Evolutionary conservation across 2,888 invertebrate species (phyloP), one percentile per base, ranked within the genome.

Genomic region (Chaetoderma sp.): DNA sequence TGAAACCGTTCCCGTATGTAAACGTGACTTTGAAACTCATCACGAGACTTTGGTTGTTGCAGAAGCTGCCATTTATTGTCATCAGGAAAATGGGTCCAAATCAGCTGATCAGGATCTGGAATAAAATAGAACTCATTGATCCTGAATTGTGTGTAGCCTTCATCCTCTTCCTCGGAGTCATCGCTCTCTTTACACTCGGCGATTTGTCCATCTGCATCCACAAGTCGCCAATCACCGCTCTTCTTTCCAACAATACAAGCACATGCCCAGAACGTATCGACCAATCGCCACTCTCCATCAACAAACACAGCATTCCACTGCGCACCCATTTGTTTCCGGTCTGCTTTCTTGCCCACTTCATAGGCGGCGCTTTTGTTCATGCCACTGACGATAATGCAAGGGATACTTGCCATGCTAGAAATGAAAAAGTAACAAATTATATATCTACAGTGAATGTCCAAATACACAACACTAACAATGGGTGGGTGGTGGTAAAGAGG

Each of bases 281-380:
- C 56, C 60, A 83, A 78, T 16, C 82, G 73, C 85, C 84, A 84
- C 45, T 80, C 78, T n/a, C 74, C 79, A 27, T 77, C 75, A 13
- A 83, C 71, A 52, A 74, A 82, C 4, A 83, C 83, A 16, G 82
- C 82, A 69, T 85, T 85, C 85, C 85, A 85, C 73, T 85, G 85
- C 8, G 84, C 84, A 0, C 78, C 79, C 82, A 83, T 78, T n/a
- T 63, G 66, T 59, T 75, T 74, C 28, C 78, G 69, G 71, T 84
- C 78, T 25, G 78, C 71, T 44, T 74, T 72, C 25, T 71, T 73
- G 16, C 84, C 85, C 13, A 83, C 76, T 65, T 82, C 78, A 65
- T 83, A 85, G 28, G 83, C 83, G 30, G 83, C 82, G 64, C 83
- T 84, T 68, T 85, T 85, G 76, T 82, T 84, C 74, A 83, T 77